Evolutionary conservation across 2,113 vertebrate genomes (phyloP).

Genomic region (Glaucomys volans): DNA sequence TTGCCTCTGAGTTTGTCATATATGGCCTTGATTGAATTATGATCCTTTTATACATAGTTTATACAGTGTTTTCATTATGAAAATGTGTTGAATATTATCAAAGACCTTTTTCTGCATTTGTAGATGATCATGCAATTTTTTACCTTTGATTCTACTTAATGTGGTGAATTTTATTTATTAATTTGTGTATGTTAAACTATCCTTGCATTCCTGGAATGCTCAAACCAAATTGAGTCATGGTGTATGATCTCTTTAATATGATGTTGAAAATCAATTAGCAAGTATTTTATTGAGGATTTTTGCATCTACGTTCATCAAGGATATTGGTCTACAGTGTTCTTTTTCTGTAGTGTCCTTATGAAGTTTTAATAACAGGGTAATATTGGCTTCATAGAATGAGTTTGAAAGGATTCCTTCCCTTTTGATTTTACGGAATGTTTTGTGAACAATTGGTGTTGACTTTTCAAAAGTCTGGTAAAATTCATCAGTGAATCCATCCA

Average conservation of each 20-base stretch:
- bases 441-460: background rate
- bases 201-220: background rate
- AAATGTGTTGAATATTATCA: no score
- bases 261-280: background rate
- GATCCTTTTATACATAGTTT: no score
- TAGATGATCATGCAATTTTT: background rate
- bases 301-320: background rate
- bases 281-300: background rate
- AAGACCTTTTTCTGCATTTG: no score
- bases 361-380: background rate
- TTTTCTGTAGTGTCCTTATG: background rate
- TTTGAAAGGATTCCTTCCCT: background rate
- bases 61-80: no score
- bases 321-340: background rate
- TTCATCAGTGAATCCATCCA: background rate
- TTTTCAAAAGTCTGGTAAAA: background rate
- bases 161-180: background rate
- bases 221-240: background rate
- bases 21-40: background rate
- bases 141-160: background rate
- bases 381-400: background rate
- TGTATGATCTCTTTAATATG: background rate
- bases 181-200: background rate
- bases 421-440: background rate
- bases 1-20: background rate